These are phyloP conservation scores for Anadara kagoshimensis DNA, from an alignment of 1,140 invertebrate genomes.

Conservation along the genomic window DNA sequence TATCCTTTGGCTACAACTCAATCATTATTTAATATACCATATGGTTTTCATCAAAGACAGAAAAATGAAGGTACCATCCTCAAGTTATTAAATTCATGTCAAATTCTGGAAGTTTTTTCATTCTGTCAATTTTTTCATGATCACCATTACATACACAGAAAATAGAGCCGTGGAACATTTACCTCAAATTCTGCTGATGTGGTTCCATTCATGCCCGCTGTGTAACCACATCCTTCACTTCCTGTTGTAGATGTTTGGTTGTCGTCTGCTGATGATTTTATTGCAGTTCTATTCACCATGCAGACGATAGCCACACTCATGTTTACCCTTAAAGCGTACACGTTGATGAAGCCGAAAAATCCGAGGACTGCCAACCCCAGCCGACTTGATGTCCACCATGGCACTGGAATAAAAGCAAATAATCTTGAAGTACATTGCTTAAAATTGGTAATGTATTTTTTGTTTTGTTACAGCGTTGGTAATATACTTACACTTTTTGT, in stretches of 20 bases:
- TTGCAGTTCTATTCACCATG: slow-evolving; percentile 69
- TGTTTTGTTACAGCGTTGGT: neutral
- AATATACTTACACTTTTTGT: neutral
- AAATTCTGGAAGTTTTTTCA: neutral
- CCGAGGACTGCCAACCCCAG: slow-evolving; percentile 65
- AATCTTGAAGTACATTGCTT: slow-evolving; percentile 6
- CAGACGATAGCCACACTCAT: slow-evolving; percentile 70
- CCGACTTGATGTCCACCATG: slow-evolving; percentile 67
- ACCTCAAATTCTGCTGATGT: slow-evolving; percentile 2
- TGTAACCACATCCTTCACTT: slow-evolving; percentile 23
- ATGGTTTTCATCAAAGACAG: too few species aligned
- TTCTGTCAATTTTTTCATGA: neutral
- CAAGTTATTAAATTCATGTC: too few species aligned
- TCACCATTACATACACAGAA: too few species aligned
- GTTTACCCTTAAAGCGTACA: slow-evolving; percentile 67
- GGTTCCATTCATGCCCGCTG: slow-evolving; percentile 2
- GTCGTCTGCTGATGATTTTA: slow-evolving; percentile 25
- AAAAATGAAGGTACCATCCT: too few species aligned
- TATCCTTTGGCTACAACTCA: too few species aligned
- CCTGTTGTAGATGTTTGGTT: neutral
- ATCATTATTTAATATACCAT: too few species aligned
- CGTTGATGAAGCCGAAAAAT: slow-evolving; percentile 67
- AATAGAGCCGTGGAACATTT: too few species aligned
- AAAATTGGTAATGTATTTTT: neutral
- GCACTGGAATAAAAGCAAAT: slow-evolving; percentile 47